Conservation (phyloP, 1,140 invertebrate species). For the Orussus abietinus region DNA sequence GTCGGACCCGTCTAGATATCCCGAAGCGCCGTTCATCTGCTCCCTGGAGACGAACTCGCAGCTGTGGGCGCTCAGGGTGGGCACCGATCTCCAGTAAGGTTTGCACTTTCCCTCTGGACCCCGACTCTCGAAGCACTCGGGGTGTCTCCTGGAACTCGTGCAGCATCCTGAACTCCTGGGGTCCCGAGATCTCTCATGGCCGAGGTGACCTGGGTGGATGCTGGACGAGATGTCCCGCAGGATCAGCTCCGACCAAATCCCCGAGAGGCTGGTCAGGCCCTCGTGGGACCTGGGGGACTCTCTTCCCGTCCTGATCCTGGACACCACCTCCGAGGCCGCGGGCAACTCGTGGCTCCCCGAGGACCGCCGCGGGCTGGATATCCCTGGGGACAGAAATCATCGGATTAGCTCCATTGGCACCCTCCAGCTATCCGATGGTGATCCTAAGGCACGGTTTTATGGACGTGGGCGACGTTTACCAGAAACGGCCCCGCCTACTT, state of each 20-base stretch:
- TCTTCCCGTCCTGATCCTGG: constrained; percentile 37
- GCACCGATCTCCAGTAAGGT: constrained; percentile 72
- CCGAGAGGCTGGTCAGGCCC: constrained; percentile 72
- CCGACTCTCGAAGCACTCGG: constrained; percentile 56
- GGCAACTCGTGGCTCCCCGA: constrained; percentile 56
- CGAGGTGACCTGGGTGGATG: too few relatives aligned
- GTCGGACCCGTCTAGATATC: constrained; percentile 81
- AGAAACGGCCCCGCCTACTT: too few relatives aligned
- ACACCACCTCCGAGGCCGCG: constrained; percentile 52
- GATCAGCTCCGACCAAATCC: constrained; percentile 77
- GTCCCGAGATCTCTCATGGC: too few relatives aligned
- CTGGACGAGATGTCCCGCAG: constrained; percentile 72
- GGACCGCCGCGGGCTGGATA: constrained; percentile 59
- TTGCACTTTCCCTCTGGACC: constrained; percentile 53
- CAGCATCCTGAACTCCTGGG: too few relatives aligned
- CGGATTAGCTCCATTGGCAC: too few relatives aligned
- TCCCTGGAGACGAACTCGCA: constrained; percentile 70
- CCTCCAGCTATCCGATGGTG: too few relatives aligned
- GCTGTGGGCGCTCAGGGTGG: constrained; percentile 59
- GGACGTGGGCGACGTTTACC: too few relatives aligned
- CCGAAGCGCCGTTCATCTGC: constrained; percentile 84
- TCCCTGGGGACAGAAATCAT: constrained; percentile 45
- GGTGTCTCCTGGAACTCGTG: constrained; percentile 35
- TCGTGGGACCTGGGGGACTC: constrained; percentile 56
- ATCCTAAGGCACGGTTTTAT: too few relatives aligned